Base-by-base conservation (phyloP, 2,888 invertebrate species). In the Pogonocherus hispidulus region DNA sequence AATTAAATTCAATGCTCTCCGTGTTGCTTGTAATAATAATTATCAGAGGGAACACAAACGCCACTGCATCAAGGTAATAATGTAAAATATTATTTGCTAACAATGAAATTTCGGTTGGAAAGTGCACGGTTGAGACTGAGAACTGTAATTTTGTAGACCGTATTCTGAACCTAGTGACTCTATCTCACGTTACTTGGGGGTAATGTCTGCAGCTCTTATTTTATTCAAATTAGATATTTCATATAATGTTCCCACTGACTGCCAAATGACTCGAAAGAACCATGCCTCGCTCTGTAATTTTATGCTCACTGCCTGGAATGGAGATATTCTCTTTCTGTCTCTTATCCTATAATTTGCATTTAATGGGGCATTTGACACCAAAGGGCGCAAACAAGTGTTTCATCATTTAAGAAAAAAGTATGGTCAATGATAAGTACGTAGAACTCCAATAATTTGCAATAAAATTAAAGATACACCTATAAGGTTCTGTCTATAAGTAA, bases 131-230 rank as follows among this genome's bases (percentile, higher is more conserved):
- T 19, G 41, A 55, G 37, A 32, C 54, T 16, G 44, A 19, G 63
- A 71, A 77, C 71, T 78, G 67, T 73, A 70, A 72, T 72, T 72
- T 72, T 60, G 67, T 66, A 68, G 70, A 72, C 70, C 68, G 65
- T 72, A 72, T 70, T 72, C 72, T 70, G 66, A 57, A 72, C 55
- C 59, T 23, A 49, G 22, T 59, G 67, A 63, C 67, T 69, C 54
- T 64, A 65, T 67, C 72, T 67, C 67, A 65, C 67, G 67, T 69
- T 69, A 68, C 67, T 62, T 69, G 68, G 56, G 70, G 64, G 66
- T 66, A 65, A 69, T 62, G 72, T 66, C 69, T 67, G 68, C 63
- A 64, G 56, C 66, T 62, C 19, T 66, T 66, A 63, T 69, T 70
- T 72, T 69, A 74, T 70, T 72, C 69, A 72, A 74, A 70, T 74